Conservation (phyloP, 2,888 invertebrate genomes). For the Ophonus ardosiacus region DNA sequence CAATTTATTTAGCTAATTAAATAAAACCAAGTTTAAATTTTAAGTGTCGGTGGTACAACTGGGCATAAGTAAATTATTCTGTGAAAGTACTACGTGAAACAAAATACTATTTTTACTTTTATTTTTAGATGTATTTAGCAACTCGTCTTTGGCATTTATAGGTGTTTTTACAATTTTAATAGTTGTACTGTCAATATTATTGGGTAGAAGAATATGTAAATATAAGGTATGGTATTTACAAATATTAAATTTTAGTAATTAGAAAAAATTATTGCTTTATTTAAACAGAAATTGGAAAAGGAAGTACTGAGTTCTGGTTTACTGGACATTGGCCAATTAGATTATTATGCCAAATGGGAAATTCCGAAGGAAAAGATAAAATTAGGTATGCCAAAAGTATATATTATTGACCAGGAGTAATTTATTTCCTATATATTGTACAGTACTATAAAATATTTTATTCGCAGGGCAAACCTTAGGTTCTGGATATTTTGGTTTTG, state of each 20-base stretch:
- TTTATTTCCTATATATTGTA: no score
- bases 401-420: not conserved
- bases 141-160: no score
- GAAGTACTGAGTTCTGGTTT: no score
- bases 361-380: not conserved
- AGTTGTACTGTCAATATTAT: no score
- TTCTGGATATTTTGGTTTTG: not conserved
- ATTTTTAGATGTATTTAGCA: no score
- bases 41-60: no score
- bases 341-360: not conserved
- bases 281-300: not conserved
- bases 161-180: no score
- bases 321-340: not conserved
- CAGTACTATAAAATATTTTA: not conserved
- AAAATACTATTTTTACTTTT: no score
- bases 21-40: no score
- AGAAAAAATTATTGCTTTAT: not conserved
- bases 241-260: not conserved
- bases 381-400: not conserved
- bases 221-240: not conserved
- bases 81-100: no score
- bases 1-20: no score
- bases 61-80: no score
- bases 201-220: not conserved
- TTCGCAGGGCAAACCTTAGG: not conserved